Evolutionary conservation across 2,113 vertebrate species (phyloP), one percentile per base, ranked within the genome.

Genomic region (Origma solitaria): DNA sequence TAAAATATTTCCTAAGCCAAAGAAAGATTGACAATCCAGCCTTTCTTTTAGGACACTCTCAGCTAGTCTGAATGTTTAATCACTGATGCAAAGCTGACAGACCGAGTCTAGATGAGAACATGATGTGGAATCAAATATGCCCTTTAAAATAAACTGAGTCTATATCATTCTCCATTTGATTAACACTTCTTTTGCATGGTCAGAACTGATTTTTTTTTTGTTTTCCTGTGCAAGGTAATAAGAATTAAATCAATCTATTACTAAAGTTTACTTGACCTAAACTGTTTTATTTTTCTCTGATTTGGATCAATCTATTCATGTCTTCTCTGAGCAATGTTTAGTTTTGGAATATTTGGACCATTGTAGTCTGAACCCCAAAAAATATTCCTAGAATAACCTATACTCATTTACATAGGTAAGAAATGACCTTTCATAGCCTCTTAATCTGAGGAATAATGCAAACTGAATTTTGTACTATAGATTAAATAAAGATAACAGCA

Each of bases 221-320:
- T 35, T 57, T 73, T 44, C 4, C 13, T 56, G 6, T 76, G 16
- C 4, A 61, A 56, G 11, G 7, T 40, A 50, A 61, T 8, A 15
- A 61, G 33, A 83, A 50, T 70, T 83, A 15, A 33, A 35, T 62
- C 9, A 49, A 61, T 12, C 3, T 56, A 50, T 23, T 62, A 9
- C 25, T 76, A 9, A 81, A n/a, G 3, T 37, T 80, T 66, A 31
- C 51, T 64, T 57, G 11, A n/a, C 9, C 7, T 23, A 56, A 58
- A 20, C 9, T 56, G 15, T 69, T 82, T 38, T 31, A 6, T 60
- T 75, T 92, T 85, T 30, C 11, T 16, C 11, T 65, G 11, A 42
- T 50, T 47, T 66, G 13, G 12, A 16, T 80, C 3, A 66, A 61
- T 38, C 17, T 58, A 6, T 45, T 61, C 0, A 0, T 28, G 28